Evolutionary conservation across 2,888 invertebrate genomes (phyloP), one percentile per base, ranked within the genome.

Genomic region (Anaspis maculata): DNA sequence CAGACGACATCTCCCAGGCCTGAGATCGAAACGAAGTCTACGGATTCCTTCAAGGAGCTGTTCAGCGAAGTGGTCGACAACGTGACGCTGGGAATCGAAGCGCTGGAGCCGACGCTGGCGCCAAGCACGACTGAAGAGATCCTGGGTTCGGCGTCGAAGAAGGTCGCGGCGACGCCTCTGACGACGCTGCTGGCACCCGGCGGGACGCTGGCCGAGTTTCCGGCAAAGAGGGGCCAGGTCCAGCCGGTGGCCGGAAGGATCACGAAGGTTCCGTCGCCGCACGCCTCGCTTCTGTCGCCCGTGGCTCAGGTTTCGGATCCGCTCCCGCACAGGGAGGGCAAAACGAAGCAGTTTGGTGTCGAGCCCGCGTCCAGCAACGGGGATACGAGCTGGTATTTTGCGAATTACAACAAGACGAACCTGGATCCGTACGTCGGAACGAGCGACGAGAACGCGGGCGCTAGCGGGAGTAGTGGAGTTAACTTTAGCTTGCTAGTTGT

Each of bases 381-480:
- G 23, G 56, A 58, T 28, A 80, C 79, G 66, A 80, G 79, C 48
- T 90, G 90, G 90, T 90, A 90, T 62, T 89, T 83, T 59, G 81
- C 80, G 45, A 87, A 86, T 61, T 89, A 89, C 56, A 84, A 85
- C 59, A 78, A 77, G 52, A 75, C 71, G 2, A 66, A 70, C 44
- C 47, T 70, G 28, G 69, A 71, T 41, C 71, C 73, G 6, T 73
- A 61, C 39, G 48, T 52, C 25, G 49, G 48, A 9, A 24, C 9
- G 19, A 9, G n/a, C n/a, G n/a, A n/a, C n/a, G n/a, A n/a, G n/a
- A n/a, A n/a, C n/a, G n/a, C n/a, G n/a, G n/a, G n/a, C n/a, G n/a
- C n/a, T n/a, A n/a, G n/a, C n/a, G n/a, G n/a, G n/a, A n/a, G n/a
- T n/a, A n/a, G n/a, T n/a, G n/a, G n/a, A n/a, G n/a, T n/a, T n/a